Evolutionary conservation across 2,888 invertebrate species (phyloP).

Genomic region (Diloba caeruleocephala): DNA sequence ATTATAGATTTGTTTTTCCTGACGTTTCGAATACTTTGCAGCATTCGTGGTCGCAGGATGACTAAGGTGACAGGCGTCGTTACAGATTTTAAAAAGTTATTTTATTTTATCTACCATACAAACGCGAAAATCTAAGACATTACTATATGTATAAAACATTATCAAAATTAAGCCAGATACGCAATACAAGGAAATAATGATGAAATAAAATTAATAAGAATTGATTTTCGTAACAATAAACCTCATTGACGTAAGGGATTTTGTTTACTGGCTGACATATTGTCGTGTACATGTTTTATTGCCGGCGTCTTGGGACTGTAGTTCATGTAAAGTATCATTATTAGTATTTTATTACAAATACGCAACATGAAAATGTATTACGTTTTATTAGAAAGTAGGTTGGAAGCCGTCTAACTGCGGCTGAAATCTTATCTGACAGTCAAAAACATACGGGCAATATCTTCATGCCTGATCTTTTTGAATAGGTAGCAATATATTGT

Average conservation of each 20-base stretch:
- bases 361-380: slow-evolving; percentile 46
- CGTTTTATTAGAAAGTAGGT: slow-evolving; percentile 48
- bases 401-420: slow-evolving; percentile 36
- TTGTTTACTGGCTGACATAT: slow-evolving; percentile 40
- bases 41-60: too few species aligned
- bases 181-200: slow-evolving; percentile 1
- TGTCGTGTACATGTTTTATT: slow-evolving; percentile 53
- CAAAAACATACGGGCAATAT: slow-evolving; percentile 29
- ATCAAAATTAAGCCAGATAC: not conserved
- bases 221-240: slow-evolving; percentile 42
- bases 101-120: too few species aligned
- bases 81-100: too few species aligned
- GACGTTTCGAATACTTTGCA: too few species aligned
- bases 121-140: too few species aligned
- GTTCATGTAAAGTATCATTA: slow-evolving; percentile 55
- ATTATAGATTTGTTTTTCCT: too few species aligned
- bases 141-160: not conserved
- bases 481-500: not conserved
- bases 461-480: slow-evolving; percentile 14
- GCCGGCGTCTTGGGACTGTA: slow-evolving; percentile 46
- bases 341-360: slow-evolving; percentile 53
- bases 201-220: slow-evolving; percentile 21
- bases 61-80: too few species aligned
- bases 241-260: slow-evolving; percentile 40
- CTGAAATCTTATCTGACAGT: slow-evolving; percentile 37